phyloP scores from a whole-genome alignment of 2,888 invertebrate species.

The Callyntrura guangdongensis region DNA sequence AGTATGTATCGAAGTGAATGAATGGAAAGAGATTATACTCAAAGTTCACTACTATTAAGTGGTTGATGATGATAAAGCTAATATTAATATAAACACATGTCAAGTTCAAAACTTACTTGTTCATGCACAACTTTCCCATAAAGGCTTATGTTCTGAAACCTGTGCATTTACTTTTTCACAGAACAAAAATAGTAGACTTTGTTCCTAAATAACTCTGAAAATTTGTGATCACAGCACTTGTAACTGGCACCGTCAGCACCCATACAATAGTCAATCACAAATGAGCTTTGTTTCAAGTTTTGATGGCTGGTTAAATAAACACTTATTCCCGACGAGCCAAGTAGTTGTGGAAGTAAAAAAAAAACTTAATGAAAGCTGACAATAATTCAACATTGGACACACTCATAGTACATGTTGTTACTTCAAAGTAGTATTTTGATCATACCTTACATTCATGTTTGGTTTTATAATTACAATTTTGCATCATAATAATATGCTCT shows the following conservation, averaged over 20 bases:
- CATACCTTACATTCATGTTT: too few relatives aligned
- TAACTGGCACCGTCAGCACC: conserved; percentile 2
- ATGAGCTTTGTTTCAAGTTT: not conserved
- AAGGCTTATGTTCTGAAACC: conserved; percentile 3
- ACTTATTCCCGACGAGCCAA: not conserved
- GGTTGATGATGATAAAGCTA: conserved; percentile 23
- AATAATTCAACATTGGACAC: too few relatives aligned
- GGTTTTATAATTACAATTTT: too few relatives aligned
- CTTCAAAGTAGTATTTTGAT: too few relatives aligned
- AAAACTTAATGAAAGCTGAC: too few relatives aligned
- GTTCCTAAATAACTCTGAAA: conserved; percentile 30
- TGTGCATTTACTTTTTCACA: conserved; percentile 20
- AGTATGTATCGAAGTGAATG: conserved; percentile 38
- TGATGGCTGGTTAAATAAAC: not conserved
- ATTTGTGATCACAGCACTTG: not conserved
- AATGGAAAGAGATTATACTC: conserved; percentile 58
- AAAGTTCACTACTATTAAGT: conserved; percentile 63
- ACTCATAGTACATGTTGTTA: too few relatives aligned
- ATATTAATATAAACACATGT: conserved; percentile 37
- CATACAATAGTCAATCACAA: conserved; percentile 22
- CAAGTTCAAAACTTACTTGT: conserved; percentile 60
- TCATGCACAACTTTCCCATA: conserved; percentile 8
- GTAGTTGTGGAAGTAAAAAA: too few relatives aligned
- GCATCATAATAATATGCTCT: not conserved
- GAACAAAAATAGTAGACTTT: conserved; percentile 44